These are phyloP conservation scores for Eupithecia tripunctaria DNA, from an alignment of 2,888 invertebrate genomes.

Conservation along the genomic window DNA sequence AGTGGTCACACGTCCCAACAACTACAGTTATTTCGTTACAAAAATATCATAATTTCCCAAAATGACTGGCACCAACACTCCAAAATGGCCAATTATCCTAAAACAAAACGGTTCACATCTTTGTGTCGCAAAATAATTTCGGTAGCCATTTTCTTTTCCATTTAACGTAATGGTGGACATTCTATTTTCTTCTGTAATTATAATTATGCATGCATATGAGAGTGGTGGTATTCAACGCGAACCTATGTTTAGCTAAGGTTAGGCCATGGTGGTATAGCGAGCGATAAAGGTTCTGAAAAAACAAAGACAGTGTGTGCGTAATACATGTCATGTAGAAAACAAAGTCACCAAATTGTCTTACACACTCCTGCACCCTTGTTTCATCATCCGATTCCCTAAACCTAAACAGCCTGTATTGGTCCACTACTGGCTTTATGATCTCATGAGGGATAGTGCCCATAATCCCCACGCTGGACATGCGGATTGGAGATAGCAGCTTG, in stretches of 20 bases:
- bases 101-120: constrained; percentile 55
- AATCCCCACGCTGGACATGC: no score
- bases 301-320: neutral
- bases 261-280: constrained; percentile 15
- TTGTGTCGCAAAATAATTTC: constrained; percentile 57
- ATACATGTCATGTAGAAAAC: no score
- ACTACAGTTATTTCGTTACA: constrained; percentile 13
- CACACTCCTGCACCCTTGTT: neutral
- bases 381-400: no score
- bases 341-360: neutral
- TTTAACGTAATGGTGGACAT: constrained; percentile 60
- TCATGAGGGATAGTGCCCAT: no score
- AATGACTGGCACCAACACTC: constrained; percentile 30
- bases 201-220: constrained; percentile 54
- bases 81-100: constrained; percentile 36
- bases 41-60: constrained; percentile 17
- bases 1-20: neutral
- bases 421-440: no score
- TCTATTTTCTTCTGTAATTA: constrained; percentile 68
- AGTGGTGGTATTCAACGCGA: constrained; percentile 14
- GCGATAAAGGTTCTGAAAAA: constrained; percentile 11
- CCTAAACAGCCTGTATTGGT: no score
- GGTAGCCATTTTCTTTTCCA: constrained; percentile 60
- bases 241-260: constrained; percentile 37
- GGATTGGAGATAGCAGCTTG: no score